Evolutionary conservation across 1,140 invertebrate species (phyloP), one percentile per base, ranked within the genome.

Genomic region (Stenopsyche tienmushanensis): DNA sequence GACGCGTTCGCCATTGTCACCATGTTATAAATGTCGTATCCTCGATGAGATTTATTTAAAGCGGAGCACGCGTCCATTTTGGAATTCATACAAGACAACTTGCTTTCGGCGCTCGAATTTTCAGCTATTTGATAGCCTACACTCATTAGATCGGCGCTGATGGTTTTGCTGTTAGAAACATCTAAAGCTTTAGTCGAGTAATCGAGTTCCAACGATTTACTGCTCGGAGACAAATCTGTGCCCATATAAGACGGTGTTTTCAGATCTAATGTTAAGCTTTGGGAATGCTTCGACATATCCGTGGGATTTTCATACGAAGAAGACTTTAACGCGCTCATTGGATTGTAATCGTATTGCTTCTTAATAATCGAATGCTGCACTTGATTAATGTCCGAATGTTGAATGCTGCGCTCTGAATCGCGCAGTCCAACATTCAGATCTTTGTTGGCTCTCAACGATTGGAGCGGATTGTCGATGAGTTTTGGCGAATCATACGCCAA

Each of bases 61-160:
- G 41, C 39, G 5, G 64, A 53, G 10, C 25, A 5, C n/a, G 39
- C 13, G 29, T 44, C 52, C 29, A 65, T 15, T 29, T 65, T 65
- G 13, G 45, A 13, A 17, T 17, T 24, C 24, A 26, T 25, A 17
- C 15, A 20, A 18, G 65, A 23, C 29, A 66, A 44, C 54, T 66
- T 66, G 29, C 52, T 53, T 26, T 66, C 64, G 15, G 57, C 8
- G 42, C 63, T 67, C 17, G 26, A 41, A 34, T 29, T 49, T 3
- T 76, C 77, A 21, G 73, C 57, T 49, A 75, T 76, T 69, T 78
- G 72, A 55, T 80, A 81, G 13, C 77, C 77, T 77, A 81, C 78
- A 70, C 79, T 81, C 2, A 81, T 71, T 76, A 79, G 78, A 70
- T 80, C 78, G 26, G 80, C 72, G 58, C 72, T 75, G 3, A 49